Base-by-base conservation (phyloP, 2,888 invertebrate species). In the Drosophila niveifrons region DNA sequence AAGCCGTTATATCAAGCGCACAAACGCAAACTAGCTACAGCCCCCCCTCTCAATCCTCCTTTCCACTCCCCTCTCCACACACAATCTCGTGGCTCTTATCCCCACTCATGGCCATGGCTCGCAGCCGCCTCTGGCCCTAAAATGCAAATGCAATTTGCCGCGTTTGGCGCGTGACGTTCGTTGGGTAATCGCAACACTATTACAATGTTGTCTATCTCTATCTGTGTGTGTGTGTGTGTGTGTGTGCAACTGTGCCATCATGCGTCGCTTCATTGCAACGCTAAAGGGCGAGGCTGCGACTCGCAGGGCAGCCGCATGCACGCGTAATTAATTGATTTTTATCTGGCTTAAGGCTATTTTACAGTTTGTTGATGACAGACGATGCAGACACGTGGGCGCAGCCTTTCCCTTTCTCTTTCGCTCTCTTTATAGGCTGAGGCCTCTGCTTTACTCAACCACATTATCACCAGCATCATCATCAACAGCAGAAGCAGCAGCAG, bases 241-340 rank as follows among this genome's bases (percentile, higher is more conserved):
- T 53, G 70, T 59, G 55, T 63, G 61, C 63, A 51, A 65, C 51
- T 72, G 52, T 64, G 78, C 63, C 69, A 66, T 52, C 62, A 50
- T 71, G 73, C 78, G 48, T 68, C 62, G 75, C 75, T 71, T 72
- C 66, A 73, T 70, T 81, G 75, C 81, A 70, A 36, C 47, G 64
- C 47, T 56, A 58, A 63, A 57, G 68, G 70, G 71, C 47, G 39
- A 13, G 47, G 36, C 47, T 28, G 57, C 39, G 41, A 23, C n/a
- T n/a, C 51, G 36, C 15, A 47, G 34, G 41, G 65, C 69, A 65
- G 87, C 71, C 66, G 73, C 88, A 79, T 89, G 89, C 72, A 89
- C 87, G 89, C 80, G 88, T 89, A 91, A 90, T 90, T 91, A 90
- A 90, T 90, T 90, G 90, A 90, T 90, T 90, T 91, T 90, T 90